Evolutionary conservation across 2,113 vertebrate species (phyloP).

Genomic region (Podarcis muralis): DNA sequence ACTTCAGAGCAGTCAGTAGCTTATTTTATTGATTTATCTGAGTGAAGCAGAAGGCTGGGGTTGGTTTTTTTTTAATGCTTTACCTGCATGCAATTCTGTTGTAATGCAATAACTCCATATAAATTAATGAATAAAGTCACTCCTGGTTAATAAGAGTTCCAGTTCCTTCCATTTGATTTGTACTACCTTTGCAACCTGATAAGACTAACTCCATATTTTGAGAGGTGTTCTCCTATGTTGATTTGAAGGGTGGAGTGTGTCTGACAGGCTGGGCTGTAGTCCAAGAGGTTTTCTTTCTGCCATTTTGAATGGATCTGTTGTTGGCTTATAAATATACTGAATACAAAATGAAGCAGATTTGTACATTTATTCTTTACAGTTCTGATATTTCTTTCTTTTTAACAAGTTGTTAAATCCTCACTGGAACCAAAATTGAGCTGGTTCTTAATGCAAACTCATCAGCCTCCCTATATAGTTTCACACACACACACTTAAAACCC

Average conservation of each 20-base stretch:
- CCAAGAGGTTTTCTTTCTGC: constrained; percentile 27
- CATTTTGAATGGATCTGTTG: constrained; percentile 38
- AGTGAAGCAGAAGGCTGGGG: not conserved
- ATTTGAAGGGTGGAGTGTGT: not conserved
- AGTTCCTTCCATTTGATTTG: not conserved
- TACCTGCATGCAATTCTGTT: not conserved
- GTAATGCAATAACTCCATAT: constrained; percentile 1
- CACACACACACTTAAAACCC: not conserved
- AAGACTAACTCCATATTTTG: not conserved
- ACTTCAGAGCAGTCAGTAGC: constrained; percentile 18
- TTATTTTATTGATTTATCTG: constrained; percentile 29
- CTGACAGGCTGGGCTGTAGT: constrained; percentile 18
- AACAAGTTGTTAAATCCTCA: constrained; percentile 52
- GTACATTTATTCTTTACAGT: constrained; percentile 21
- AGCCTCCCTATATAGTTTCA: not conserved
- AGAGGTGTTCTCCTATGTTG: not conserved
- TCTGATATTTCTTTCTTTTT: constrained; percentile 35
- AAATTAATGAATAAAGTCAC: constrained; percentile 4
- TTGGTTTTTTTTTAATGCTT: not conserved
- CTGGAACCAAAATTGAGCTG: constrained; percentile 31
- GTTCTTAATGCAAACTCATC: not conserved
- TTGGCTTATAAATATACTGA: not conserved
- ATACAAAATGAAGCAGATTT: constrained; percentile 28
- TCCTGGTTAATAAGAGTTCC: not conserved
- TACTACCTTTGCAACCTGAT: not conserved